Evolutionary conservation across 37 sponge, comb jelly and placozoan genomes (phyloP).

Genomic region (Oscarella lobularis): DNA sequence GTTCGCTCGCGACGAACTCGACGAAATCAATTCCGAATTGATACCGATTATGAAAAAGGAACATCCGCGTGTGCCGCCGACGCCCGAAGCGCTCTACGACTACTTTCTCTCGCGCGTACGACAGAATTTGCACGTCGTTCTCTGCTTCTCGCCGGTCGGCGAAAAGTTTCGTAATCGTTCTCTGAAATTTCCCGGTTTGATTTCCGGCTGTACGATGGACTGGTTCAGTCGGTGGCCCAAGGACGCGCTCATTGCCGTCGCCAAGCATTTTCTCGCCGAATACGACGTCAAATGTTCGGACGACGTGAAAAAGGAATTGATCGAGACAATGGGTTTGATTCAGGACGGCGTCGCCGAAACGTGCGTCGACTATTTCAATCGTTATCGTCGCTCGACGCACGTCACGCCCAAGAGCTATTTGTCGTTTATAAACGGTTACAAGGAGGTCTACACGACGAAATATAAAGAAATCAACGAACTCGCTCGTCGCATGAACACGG

Average conservation of each 20-base stretch:
- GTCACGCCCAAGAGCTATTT: constrained; percentile 99
- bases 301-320: constrained; percentile 75
- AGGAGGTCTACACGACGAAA: constrained; percentile 74
- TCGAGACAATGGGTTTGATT: constrained; percentile 89
- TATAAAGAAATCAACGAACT: constrained; percentile 64
- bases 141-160: constrained; percentile 98
- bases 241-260: constrained; percentile 95
- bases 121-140: constrained; percentile 94
- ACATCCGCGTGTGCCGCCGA: constrained; percentile 87
- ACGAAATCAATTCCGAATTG: constrained; percentile 85
- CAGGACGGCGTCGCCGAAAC: constrained; percentile 97
- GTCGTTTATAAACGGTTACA: constrained; percentile 90
- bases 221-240: constrained; percentile 99
- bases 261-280: constrained; percentile 75
- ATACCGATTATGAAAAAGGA: constrained; percentile 98
- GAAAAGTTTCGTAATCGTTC: constrained; percentile 95
- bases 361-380: constrained; percentile 87
- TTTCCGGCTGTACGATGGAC: constrained; percentile 99
- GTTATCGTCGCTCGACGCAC: constrained; percentile 76
- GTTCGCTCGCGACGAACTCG: constrained; percentile 95
- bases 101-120: constrained; percentile 91
- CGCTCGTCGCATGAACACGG: constrained; percentile 87
- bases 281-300: constrained; percentile 73
- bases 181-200: constrained; percentile 96
- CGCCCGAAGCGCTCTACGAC: constrained; percentile 94